Evolutionary conservation across 2,888 invertebrate genomes (phyloP), one percentile per base, ranked within the genome.

Genomic region (Cataglyphis altisquamis): DNA sequence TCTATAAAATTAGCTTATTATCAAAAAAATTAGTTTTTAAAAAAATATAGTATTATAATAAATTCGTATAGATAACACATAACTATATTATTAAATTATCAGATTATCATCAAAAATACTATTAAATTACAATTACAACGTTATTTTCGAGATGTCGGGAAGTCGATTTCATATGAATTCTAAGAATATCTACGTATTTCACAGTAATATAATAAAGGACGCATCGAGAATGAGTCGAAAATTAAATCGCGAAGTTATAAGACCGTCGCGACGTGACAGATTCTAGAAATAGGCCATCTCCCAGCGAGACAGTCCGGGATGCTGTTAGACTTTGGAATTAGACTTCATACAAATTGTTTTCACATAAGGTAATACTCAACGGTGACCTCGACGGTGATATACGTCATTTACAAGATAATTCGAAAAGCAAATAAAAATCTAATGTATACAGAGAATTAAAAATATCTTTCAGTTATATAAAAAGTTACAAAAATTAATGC

Each of bases 201-300:
- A 32, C 64, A 3, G 0, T 45, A 74, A 74, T 41, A 32, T 36
- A 45, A 45, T 9, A 63, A 75, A 29, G n/a, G 52, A 55, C 52
- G 25, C 12, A 75, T 67, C 75, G 5, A 62, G 36, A n/a, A 36
- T 10, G 10, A 67, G 52, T 39, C 29, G 25, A 67, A 75, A 75
- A 75, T 75, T 67, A 68, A 77, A 55, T 55, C 39, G n/a, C n/a
- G 12, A 29, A 66, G n/a, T 67, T 67, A 12, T 39, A 36, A 52
- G 10, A 62, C 52, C 0, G 21, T 25, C n/a, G 63, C 41, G 48
- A n/a, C 39, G 39, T 41, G 67, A 62, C 73, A 55, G 32, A 60
- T 72, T 86, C 86, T 74, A 60, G 72, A 73, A 85, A 85, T 86
- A 86, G 64, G 52, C 55, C 36, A 86, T 60, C 86, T 73, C 77